Conservation (phyloP, 2,888 invertebrate genomes). For the Acrocyrtus sp. region DNA sequence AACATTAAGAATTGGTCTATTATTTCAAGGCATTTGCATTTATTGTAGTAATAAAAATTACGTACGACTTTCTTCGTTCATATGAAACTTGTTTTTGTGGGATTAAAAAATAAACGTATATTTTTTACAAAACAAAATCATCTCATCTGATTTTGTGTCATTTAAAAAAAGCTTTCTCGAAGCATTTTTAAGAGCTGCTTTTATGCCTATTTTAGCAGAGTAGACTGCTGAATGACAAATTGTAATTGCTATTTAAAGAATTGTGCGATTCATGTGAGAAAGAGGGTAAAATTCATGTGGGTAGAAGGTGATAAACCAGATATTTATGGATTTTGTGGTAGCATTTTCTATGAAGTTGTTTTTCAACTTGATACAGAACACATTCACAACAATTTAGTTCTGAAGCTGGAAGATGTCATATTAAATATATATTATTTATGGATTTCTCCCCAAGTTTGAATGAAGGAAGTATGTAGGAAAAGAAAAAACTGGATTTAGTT, state of each 20-base stretch:
- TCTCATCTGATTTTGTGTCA: neutral
- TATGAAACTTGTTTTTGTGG: neutral
- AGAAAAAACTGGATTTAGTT: slow-evolving; percentile 33
- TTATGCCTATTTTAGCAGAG: neutral
- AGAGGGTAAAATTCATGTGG: neutral
- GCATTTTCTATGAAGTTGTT: slow-evolving; percentile 2
- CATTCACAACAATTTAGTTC: too few relatives aligned
- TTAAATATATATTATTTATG: slow-evolving; percentile 2
- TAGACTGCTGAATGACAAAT: neutral
- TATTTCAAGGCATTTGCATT: neutral
- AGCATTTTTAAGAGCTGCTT: neutral
- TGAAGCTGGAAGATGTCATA: neutral
- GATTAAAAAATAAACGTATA: neutral
- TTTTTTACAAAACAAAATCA: neutral
- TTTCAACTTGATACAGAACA: slow-evolving; percentile 1
- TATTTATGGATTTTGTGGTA: slow-evolving; percentile 3
- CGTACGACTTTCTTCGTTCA: neutral
- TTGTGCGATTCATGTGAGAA: neutral
- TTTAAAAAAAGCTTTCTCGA: too few relatives aligned
- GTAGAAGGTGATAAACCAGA: neutral
- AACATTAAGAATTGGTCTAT: neutral
- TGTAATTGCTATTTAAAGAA: neutral
- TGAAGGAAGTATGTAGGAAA: slow-evolving; percentile 20
- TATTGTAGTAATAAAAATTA: neutral
- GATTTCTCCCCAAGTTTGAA: neutral